phyloP scores from a whole-genome alignment of 1,140 invertebrate genomes.

The Drosophila busckii region DNA sequence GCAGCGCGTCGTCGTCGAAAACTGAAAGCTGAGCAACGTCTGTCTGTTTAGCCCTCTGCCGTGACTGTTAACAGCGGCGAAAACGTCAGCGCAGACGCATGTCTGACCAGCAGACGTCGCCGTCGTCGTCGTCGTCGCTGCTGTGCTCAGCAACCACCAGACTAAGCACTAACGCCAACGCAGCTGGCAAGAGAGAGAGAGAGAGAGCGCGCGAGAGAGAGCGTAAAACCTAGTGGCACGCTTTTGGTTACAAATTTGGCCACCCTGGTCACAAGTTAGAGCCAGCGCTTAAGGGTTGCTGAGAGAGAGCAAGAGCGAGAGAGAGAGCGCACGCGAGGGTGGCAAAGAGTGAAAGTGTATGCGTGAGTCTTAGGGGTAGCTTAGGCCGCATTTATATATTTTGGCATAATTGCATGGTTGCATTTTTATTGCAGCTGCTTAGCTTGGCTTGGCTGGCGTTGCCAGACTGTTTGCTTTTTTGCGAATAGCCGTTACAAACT shows the following conservation, averaged over 20 bases:
- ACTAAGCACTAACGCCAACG: not conserved
- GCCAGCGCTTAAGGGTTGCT: conserved; percentile 15
- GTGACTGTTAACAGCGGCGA: conserved; percentile 13
- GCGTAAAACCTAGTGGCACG: conserved; percentile 8
- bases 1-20: conserved; percentile 59
- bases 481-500: too few species aligned
- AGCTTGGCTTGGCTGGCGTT: conserved; percentile 25
- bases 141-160: conserved; percentile 49
- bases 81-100: conserved; percentile 1
- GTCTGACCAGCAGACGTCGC: not conserved
- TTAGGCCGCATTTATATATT: conserved; percentile 12
- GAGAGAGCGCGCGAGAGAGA: not conserved
- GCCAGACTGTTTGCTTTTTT: too few species aligned
- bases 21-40: conserved; percentile 65
- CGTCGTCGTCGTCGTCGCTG: conserved; percentile 38
- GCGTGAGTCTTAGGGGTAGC: conserved; percentile 35
- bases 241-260: conserved; percentile 7
- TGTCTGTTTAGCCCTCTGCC: conserved; percentile 46
- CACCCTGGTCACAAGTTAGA: conserved; percentile 26
- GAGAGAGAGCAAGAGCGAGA: not conserved
- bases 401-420: conserved; percentile 48
- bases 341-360: not conserved
- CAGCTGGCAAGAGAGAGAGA: conserved; percentile 1
- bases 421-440: conserved; percentile 57
- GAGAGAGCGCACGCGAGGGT: not conserved